Evolutionary conservation across 2,113 vertebrate genomes (phyloP).

Genomic region (Heterotilapia buettikoferi): DNA sequence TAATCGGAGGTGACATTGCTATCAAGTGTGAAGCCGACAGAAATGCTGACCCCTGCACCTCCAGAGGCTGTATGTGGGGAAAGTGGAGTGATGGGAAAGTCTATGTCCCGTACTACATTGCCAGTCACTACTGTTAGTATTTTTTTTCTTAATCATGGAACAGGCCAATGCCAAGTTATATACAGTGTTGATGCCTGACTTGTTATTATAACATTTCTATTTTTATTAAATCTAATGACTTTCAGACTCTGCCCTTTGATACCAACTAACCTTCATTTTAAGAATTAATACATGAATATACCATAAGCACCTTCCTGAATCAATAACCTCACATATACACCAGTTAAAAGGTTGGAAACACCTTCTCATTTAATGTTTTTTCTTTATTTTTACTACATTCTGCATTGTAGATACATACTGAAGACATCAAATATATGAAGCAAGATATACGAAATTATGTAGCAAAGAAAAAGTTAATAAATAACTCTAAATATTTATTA

Average conservation of each 20-base stretch:
- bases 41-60: conserved; percentile 65
- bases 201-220: neutral
- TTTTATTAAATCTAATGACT: neutral
- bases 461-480: neutral
- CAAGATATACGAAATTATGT: neutral
- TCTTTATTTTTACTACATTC: neutral
- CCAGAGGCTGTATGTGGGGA: conserved; percentile 41
- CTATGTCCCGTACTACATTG: conserved; percentile 59
- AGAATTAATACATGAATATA: neutral
- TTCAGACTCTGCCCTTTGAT: neutral
- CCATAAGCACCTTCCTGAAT: neutral
- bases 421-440: neutral
- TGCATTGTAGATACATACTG: neutral
- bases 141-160: neutral
- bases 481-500: neutral
- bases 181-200: neutral
- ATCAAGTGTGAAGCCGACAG: conserved; percentile 1
- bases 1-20: conserved; percentile 57
- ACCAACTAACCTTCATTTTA: neutral
- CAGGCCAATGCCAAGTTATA: neutral
- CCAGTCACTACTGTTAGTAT: conserved; percentile 51
- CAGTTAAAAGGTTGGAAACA: neutral
- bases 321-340: neutral
- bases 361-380: neutral
- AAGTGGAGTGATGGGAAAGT: conserved; percentile 52